Conservation (phyloP, 2,113 vertebrate genomes). For the Grammomys surdaster region DNA sequence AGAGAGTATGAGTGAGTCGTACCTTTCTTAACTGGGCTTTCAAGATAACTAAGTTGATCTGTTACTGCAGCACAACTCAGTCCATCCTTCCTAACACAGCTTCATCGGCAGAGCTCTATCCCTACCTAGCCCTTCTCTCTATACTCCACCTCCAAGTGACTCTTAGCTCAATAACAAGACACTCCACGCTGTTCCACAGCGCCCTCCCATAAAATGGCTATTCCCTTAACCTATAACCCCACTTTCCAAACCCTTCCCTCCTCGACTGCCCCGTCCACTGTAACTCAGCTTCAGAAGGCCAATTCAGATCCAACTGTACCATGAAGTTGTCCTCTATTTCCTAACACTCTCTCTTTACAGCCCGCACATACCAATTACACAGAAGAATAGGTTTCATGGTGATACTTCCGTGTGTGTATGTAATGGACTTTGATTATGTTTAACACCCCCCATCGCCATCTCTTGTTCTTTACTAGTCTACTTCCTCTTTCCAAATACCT, state of each 20-base stretch:
- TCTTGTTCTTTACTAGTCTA: neutral
- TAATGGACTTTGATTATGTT: neutral
- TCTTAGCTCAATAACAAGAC: neutral
- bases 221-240: neutral
- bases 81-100: neutral
- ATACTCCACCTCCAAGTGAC: neutral
- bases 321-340: neutral
- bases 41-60: neutral
- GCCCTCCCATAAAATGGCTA: neutral
- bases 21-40: neutral
- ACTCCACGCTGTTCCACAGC: neutral
- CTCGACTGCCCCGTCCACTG: neutral
- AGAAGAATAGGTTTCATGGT: neutral
- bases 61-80: neutral
- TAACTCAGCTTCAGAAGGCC: neutral
- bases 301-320: neutral
- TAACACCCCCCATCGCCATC: neutral
- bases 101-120: neutral
- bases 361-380: neutral
- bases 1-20: neutral
- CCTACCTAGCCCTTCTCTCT: neutral
- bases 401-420: accelerated
- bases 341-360: neutral
- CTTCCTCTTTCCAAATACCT: neutral
- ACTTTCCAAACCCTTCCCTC: neutral